Evolutionary conservation across 2,888 invertebrate species (phyloP), one percentile per base, ranked within the genome.

Genomic region (Gymnocheta viridis): DNA sequence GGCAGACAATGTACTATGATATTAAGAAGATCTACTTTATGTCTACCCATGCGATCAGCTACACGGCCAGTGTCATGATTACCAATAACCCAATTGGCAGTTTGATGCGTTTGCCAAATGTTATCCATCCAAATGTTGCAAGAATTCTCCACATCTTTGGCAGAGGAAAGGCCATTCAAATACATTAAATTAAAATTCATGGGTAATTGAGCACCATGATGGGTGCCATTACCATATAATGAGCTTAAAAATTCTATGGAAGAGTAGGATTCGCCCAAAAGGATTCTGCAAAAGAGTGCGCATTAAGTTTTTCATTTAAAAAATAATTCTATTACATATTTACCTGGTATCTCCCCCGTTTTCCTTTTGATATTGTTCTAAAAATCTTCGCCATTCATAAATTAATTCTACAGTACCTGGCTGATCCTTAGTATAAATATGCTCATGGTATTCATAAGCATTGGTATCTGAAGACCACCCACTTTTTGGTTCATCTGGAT

Each of bases 1-100:
- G 96, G 96, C 27, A 98, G 92, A 14, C 96, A 90, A 88, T 96
- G 93, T 80, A 94, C 93, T 72, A 97, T 91, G 87, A 95, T 94
- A 89, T 95, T 96, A 4, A 96, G 89, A 0, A 94, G 94, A 85
- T 96, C 95, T 0, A 95, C 94, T 89, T 95, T 93, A 84, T 94
- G 93, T 6, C 90, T 91, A 0, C 95, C 95, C 89, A 94, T 93
- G 14, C 95, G 93, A 3, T 93, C 91, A 0, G 94, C 93, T 89
- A 94, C 93, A 64, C 95, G 92, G 62, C 91, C 91, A 79, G 94
- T 93, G 89, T 96, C 95, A 87, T 95, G 95, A 89, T 95, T 95
- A 6, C 95, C 95, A 86, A 95, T 94, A 88, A 95, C 95, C 95
- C 95, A 95, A 87, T 95, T 95, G 2, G 95, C 92, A 0, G 92